A percentile compares a stretch with the other conserved stretches of the same genome.
These are phyloP conservation scores for Stomatorhinus walkeri DNA, from an alignment of 2,797 vertebrate species.

Conservation along the genomic window DNA sequence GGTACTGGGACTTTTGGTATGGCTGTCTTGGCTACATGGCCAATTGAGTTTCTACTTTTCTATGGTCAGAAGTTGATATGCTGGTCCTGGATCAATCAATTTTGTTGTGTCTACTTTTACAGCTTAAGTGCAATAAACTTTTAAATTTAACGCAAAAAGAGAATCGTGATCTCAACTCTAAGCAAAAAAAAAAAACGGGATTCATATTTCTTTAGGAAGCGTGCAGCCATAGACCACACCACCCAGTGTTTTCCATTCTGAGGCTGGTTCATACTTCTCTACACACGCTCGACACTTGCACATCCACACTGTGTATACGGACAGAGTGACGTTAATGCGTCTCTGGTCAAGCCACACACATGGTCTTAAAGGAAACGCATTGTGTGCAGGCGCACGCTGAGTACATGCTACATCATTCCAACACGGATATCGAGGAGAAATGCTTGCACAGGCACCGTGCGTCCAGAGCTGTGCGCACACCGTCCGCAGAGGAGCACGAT, in stretches of 20 bases:
- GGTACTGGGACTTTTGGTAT: not conserved
- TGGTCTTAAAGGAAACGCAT: not conserved
- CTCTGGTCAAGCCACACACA: not conserved
- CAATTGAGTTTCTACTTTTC: not conserved
- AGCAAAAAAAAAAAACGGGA: not conserved
- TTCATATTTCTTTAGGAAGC: not conserved
- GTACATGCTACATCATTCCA: not conserved
- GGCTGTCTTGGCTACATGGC: not conserved
- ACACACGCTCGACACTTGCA: not conserved
- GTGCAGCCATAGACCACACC: not conserved
- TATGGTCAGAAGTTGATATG: not conserved
- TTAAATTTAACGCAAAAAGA: not conserved
- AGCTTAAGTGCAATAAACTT: not conserved
- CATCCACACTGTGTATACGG: not conserved
- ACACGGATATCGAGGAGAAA: not conserved
- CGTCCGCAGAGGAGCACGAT: not conserved
- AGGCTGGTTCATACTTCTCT: not conserved
- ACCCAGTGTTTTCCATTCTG: not conserved
- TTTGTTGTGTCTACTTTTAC: not conserved
- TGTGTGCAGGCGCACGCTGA: not conserved
- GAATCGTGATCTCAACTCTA: too few species aligned
- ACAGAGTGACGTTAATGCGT: not conserved
- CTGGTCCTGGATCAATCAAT: not conserved
- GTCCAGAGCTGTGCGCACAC: not conserved
- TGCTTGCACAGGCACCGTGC: not conserved